phyloP scores from a whole-genome alignment of 2,888 invertebrate species.

The Proisotoma minuta region DNA sequence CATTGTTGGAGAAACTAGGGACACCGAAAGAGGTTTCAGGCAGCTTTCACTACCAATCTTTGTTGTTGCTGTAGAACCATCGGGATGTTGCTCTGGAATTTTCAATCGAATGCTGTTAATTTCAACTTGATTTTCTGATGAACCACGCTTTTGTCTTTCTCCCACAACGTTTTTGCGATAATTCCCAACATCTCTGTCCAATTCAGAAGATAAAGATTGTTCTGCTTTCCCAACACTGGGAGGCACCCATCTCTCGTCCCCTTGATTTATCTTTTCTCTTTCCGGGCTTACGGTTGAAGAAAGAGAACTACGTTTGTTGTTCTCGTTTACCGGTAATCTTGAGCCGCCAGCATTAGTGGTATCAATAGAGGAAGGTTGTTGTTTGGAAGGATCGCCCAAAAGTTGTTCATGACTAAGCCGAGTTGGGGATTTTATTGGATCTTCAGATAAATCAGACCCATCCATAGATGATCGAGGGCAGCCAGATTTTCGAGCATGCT shows the following conservation, averaged over 20 bases:
- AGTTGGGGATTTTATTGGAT: conserved; percentile 16
- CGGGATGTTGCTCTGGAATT: no score
- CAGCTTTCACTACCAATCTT: no score
- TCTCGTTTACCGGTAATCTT: no score
- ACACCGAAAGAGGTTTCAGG: neutral
- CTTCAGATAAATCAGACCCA: conserved; percentile 26
- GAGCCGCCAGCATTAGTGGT: no score
- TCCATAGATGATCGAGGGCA: conserved; percentile 42
- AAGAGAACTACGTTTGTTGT: conserved; percentile 47
- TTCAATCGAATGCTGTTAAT: no score
- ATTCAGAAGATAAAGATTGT: no score
- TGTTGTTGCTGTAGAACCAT: no score
- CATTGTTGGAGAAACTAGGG: neutral
- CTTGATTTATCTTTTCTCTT: conserved; percentile 45
- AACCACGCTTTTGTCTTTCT: no score
- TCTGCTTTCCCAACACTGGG: conserved; percentile 51
- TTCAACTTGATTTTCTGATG: no score
- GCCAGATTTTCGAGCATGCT: conserved; percentile 63
- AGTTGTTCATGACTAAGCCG: neutral
- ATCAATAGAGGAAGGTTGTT: neutral
- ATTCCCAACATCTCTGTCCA: no score
- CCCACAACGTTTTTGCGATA: no score
- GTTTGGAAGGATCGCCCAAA: neutral
- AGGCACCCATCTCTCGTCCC: conserved; percentile 62
- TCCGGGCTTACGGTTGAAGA: conserved; percentile 50